Base-by-base conservation (phyloP, 92 coral and sea anemone genomes). In the Hydrozoanthus gracilis region DNA sequence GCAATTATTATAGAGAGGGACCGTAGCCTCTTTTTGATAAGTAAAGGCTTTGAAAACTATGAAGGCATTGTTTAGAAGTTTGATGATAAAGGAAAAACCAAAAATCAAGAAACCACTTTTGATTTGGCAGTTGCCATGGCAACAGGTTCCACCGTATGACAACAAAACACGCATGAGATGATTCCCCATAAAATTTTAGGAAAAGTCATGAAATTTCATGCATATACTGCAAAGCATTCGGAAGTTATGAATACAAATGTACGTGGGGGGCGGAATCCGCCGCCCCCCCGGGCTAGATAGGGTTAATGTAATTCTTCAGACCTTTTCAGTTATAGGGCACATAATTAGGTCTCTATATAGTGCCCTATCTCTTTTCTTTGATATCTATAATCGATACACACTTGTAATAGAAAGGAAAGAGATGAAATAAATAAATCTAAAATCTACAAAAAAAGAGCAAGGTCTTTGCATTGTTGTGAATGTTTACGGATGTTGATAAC, bases 391-490 rank as follows among this genome's bases (percentile, higher is more conserved):
- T 68, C 73, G 73, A 68, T 68, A 68, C 73, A 68, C 73, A 17
- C 44, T 68, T 68, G 73, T 68, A 68, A 20, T 68, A 68, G 73
- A 68, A 16, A 68, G 73, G 73, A 68, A 68, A n/a, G 73, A 68
- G 46, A 16, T 68, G 73, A 68, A 68, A 68, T 17, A 68, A 68
- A 68, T 68, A 68, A 68, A 68, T 68, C 73, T 68, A 20, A 68
- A 68, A 68, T 68, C 73, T 68, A 75, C 86, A 61, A 44, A 66
- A 75, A 69, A 86, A 85, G 51, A 72, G 71, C 69, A 87, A 67
- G 72, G 72, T 39, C 73, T 68, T 68, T 68, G 73, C 73, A 68
- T 68, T 68, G 73, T 68, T n/a, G 49, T 68, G 47, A 68, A 68
- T 68, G 73, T n/a, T 68, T 68, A 27, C 73, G 14, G 39, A 20